phyloP scores from a whole-genome alignment of 2,888 invertebrate genomes.

The Eupithecia centaureata region DNA sequence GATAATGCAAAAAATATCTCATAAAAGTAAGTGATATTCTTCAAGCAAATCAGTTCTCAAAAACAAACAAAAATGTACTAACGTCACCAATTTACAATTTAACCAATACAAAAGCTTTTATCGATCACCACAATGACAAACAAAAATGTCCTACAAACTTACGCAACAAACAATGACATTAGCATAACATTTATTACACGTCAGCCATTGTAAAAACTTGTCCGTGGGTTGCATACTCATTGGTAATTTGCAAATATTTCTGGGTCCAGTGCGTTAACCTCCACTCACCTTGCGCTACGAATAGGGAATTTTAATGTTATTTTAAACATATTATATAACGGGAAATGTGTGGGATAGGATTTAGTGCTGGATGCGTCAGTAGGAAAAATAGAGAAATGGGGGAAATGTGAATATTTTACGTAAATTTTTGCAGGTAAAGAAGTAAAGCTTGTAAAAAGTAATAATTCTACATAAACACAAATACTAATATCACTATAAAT shows the following conservation, averaged over 20 bases:
- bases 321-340: slow-evolving; percentile 32
- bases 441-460: no score
- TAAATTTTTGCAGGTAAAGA: no score
- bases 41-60: not conserved
- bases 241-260: slow-evolving; percentile 74
- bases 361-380: not conserved
- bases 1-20: not conserved
- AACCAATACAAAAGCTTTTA: slow-evolving; percentile 9
- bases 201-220: slow-evolving; percentile 48
- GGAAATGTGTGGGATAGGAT: slow-evolving; percentile 28
- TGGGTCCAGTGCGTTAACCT: slow-evolving; percentile 69
- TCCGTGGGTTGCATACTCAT: slow-evolving; percentile 67
- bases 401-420: not conserved
- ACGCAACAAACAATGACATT: slow-evolving; percentile 37
- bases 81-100: not conserved
- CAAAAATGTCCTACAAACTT: slow-evolving; percentile 29
- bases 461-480: no score
- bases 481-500: no score
- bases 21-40: not conserved
- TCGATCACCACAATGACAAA: slow-evolving; percentile 15
- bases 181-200: slow-evolving; percentile 41
- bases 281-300: slow-evolving; percentile 74
- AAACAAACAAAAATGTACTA: not conserved
- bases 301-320: slow-evolving; percentile 63
- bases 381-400: not conserved